Percentiles rank a stretch among this genome's conserved stretches.
Evolutionary conservation across 2,797 vertebrate genomes (phyloP).

Genomic region (Tamandua tetradactyla): DNA sequence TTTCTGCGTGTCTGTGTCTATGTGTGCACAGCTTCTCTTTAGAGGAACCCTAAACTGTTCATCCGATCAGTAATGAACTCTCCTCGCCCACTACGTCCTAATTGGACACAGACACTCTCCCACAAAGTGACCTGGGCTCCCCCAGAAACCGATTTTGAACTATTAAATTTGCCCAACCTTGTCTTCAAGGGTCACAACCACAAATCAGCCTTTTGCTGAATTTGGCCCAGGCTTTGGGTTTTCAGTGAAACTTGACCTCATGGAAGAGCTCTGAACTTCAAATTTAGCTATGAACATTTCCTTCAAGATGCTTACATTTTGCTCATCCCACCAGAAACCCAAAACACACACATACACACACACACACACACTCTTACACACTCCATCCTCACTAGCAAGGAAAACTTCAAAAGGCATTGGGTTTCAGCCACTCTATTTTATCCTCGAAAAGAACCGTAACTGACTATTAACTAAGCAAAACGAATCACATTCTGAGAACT

Average conservation of each 20-base stretch:
- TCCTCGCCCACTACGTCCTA: slow-evolving; percentile 60
- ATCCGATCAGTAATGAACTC: slow-evolving; percentile 50
- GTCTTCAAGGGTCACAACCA: slow-evolving; percentile 66
- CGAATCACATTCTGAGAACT: slow-evolving; percentile 39
- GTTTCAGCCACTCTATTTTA: slow-evolving; percentile 53
- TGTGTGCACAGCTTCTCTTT: slow-evolving; percentile 7
- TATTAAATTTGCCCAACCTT: slow-evolving; percentile 67
- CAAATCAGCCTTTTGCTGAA: slow-evolving; percentile 74
- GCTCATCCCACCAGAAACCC: slow-evolving; percentile 15
- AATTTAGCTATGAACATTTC: slow-evolving; percentile 55
- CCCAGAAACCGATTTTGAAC: slow-evolving; percentile 68
- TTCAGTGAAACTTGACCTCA: slow-evolving; percentile 68
- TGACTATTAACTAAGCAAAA: slow-evolving; percentile 62
- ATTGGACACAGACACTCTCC: slow-evolving; percentile 75
- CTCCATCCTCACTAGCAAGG: slow-evolving; percentile 35
- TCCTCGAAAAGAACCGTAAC: slow-evolving; percentile 57
- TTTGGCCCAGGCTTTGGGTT: slow-evolving; percentile 68
- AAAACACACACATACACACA: not conserved
- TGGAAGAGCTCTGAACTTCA: slow-evolving; percentile 56
- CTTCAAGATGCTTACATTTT: slow-evolving; percentile 46
- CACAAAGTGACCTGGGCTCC: slow-evolving; percentile 56
- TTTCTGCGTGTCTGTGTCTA: not conserved
- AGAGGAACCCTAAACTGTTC: slow-evolving; percentile 50
- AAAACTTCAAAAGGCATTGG: slow-evolving; percentile 64
- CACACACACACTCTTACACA: not conserved